These are phyloP conservation scores for Bradysia coprophila DNA, from an alignment of 1,140 invertebrate genomes.

Conservation along the genomic window DNA sequence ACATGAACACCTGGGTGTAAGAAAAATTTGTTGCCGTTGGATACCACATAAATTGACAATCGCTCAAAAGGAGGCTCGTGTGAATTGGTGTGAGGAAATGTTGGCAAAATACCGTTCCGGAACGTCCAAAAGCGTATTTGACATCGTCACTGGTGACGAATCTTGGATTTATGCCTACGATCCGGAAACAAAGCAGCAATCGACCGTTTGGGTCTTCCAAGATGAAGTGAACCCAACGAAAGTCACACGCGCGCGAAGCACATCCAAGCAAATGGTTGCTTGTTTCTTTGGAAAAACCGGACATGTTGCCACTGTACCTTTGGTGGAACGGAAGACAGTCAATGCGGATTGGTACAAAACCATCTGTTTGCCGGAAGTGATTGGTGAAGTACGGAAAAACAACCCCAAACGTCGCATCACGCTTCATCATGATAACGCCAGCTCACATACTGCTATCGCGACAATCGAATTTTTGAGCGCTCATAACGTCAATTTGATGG, in stretches of 20 bases:
- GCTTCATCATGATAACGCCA: conserved; percentile 14
- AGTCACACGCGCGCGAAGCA: conserved; percentile 13
- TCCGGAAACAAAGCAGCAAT: conserved; percentile 18
- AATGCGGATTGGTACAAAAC: conserved; percentile 12
- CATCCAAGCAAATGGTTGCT: conserved; percentile 12
- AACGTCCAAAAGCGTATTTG: conserved; percentile 12
- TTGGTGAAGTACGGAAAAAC: conserved; percentile 8
- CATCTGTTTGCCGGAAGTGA: conserved; percentile 12
- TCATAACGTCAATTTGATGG: conserved; percentile 10
- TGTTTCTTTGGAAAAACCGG: conserved; percentile 11
- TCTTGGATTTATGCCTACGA: conserved; percentile 23
- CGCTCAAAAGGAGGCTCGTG: conserved; percentile 12
- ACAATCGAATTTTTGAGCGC: conserved; percentile 11
- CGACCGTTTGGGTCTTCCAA: conserved; percentile 20
- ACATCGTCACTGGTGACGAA: conserved; percentile 19
- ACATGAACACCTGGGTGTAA: conserved; percentile 10
- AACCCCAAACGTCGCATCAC: conserved; percentile 9
- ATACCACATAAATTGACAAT: conserved; percentile 15
- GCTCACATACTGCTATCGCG: conserved; percentile 7
- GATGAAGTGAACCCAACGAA: conserved; percentile 17
- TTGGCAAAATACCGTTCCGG: background rate
- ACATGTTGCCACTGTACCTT: conserved; percentile 9
- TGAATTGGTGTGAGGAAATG: background rate
- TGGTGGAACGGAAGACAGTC: conserved; percentile 10
- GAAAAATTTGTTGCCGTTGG: conserved; percentile 12